Base-by-base conservation (phyloP, 64 coral and sea anemone species). In the Actinia equina region DNA sequence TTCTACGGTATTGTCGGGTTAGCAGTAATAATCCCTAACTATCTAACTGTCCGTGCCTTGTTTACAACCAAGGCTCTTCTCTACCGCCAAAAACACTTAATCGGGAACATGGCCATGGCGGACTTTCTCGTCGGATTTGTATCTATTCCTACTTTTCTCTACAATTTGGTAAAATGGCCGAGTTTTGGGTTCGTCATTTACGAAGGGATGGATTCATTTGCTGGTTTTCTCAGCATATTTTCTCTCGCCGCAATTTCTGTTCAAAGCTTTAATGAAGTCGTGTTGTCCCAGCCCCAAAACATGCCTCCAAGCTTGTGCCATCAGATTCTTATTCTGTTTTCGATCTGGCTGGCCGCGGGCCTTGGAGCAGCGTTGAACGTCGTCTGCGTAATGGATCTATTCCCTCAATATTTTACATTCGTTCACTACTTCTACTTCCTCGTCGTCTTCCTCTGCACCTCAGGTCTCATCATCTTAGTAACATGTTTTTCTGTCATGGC, bases 121-220 rank as follows among this genome's bases (percentile, higher is more conserved):
- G 90, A 92, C 59, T 59, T 92, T 82, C 22, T 79, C 2, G 90
- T 92, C 16, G 90, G 90, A 44, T 41, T 87, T 62, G 74, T 82
- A 18, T 92, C 90, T 0, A 83, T 92, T 17, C 90, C 90, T 9
- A 19, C 90, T 17, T 92, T 92, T 46, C 18, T 83, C 19, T 92
- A 92, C 79, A 92, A 92, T 51, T 51, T 92, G 57, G 5, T 23
- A 26, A 23, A 83, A 59, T 92, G 90, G 90, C 90, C 90, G 4
- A 63, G 20, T 52, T 86, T 54, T 17, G 49, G 49, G 12, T 91
- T 53, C 70, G 54, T 56, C 13, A 56, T 61, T 17, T 55, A 92
- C 43, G 90, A 92, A 55, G 90, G 81, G 7, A 30, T 81, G 61
- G 90, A 92, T 61, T 86, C 84, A 1, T 2, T 63, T 7, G 79